Conservation (phyloP, 2,888 invertebrate genomes). For the Harmothoe impar region DNA sequence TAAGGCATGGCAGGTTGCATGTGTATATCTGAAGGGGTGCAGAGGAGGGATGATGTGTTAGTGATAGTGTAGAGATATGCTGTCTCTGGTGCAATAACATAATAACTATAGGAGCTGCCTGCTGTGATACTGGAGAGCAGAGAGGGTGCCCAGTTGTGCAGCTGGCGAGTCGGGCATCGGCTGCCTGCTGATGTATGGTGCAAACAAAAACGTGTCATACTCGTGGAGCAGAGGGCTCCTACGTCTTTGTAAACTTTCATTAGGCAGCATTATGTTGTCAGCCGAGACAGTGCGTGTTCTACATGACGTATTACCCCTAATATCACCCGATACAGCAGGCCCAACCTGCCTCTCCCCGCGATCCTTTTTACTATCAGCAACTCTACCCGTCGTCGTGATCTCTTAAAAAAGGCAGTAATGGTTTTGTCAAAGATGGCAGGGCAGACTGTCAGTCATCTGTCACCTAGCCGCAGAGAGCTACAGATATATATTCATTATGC, state of each 20-base stretch:
- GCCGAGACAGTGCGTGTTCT: conserved; percentile 47
- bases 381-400: background rate
- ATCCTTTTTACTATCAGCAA: background rate
- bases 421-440: conserved; percentile 2
- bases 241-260: conserved; percentile 55
- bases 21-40: too few relatives aligned
- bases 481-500: conserved; percentile 2
- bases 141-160: background rate
- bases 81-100: too few relatives aligned
- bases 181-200: conserved; percentile 13
- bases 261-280: conserved; percentile 55
- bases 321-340: conserved; percentile 6
- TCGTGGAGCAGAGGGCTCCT: conserved; percentile 4
- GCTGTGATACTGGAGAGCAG: background rate
- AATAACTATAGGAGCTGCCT: too few relatives aligned
- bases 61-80: too few relatives aligned
- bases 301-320: conserved; percentile 6
- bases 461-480: background rate
- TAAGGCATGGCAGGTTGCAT: too few relatives aligned
- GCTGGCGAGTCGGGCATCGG: background rate
- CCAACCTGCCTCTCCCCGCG: background rate
- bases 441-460: conserved; percentile 14
- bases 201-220: conserved; percentile 45
- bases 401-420: conserved; percentile 1
- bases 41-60: too few relatives aligned